Base-by-base conservation (phyloP, 2,797 vertebrate genomes). In the Lophotriccus pileatus region DNA sequence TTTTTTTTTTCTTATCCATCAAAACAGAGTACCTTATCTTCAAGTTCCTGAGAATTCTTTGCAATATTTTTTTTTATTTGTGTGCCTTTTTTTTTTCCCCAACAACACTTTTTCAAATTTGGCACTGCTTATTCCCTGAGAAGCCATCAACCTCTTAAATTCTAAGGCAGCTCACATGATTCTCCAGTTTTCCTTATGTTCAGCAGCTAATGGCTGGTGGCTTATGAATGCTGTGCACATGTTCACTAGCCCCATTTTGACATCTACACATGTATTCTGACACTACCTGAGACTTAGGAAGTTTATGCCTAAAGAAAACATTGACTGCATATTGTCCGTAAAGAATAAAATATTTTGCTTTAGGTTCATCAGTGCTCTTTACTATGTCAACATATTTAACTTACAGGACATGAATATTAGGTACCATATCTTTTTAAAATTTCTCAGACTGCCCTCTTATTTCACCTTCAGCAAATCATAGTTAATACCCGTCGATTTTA, bases 381-480 rank as follows among this genome's bases (percentile, higher is more conserved):
- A 44, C 12, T 21, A 2, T 25, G 21, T 67, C 44, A 92, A 79
- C 13, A 62, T 13, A 49, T 81, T 94, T 84, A 91, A 74, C 20
- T 58, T 81, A 34, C 4, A 68, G 27, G 55, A 63, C 3, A 46
- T n/a, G 27, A 59, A 32, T 92, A 89, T 56, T 27, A 68, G 13
- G 64, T 67, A 93, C 70, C 39, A 75, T 50, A 44, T 44, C 47
- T 52, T 89, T 86, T 64, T 77, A 58, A 83, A 60, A 94, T n/a
- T n/a, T n/a, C n/a, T n/a, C 62, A 93, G 17, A 19, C 8, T 74
- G n/a, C 70, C 28, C 66, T 81, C 27, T 88, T 81, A 70, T 78
- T 93, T 96, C 77, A 94, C 87, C 87, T 96, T 96, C 80, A 96
- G 58, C 24, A 87, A 87, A 91, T 62, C 88, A 89, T 10, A 85